Base-by-base conservation (phyloP, 1,140 invertebrate genomes). In the Plodia interpunctella region DNA sequence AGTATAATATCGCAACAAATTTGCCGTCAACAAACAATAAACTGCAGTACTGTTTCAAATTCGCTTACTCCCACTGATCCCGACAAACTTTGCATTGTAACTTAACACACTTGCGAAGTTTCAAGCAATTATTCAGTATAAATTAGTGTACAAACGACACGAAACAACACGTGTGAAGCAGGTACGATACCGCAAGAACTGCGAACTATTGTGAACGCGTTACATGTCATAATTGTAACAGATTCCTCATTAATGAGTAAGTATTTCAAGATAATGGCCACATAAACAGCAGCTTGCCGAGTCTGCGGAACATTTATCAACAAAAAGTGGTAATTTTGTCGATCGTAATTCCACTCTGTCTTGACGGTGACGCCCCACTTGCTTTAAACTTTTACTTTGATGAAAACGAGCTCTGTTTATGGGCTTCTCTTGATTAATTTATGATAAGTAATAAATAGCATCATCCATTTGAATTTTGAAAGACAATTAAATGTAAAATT, bases 231-330 rank as follows among this genome's bases (percentile, higher is more conserved):
- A 73, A 80, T 79, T 76, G 72, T 80, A 78, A 78, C 69, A 67
- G 67, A 85, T 82, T 78, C 81, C 75, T 82, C 78, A 86, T 85
- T 87, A 85, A 83, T 86, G 78, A 84, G 68, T 83, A 78, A 76
- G 72, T 86, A 84, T 80, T 81, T 83, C 78, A 80, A 76, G 66
- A 81, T 87, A 85, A 88, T 83, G 78, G 80, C 49, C 70, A 83
- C 82, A 88, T 88, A 85, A 88, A 80, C 77, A 88, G 78, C 80
- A 81, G 72, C 71, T 70, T 74, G 75, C 62, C 68, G 70, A 65
- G 68, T 63, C 55, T 49, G 54, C 44, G 28, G 64, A 59, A 70
- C 74, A 78, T 87, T 85, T 86, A 81, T 88, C 79, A 84, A 67
- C 82, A 81, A 87, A 86, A 88, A 83, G 69, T 75, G 77, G 76